phyloP scores from a whole-genome alignment of 2,797 vertebrate species.

The Enoplosus armatus region DNA sequence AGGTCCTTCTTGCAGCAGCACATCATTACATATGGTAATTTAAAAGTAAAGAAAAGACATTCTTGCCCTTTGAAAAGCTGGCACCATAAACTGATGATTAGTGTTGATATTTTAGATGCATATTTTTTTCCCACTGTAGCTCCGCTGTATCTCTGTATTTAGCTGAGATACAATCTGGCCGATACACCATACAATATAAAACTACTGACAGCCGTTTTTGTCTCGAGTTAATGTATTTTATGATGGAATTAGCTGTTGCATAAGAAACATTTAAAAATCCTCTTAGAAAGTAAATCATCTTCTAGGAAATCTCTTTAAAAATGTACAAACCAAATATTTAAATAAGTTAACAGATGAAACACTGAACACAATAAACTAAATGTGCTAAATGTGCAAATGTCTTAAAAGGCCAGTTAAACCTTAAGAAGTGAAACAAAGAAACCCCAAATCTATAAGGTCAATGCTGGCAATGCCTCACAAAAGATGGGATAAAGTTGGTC shows the following conservation, averaged over 20 bases:
- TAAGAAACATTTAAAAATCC: not conserved
- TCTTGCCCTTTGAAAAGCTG: conserved; percentile 40
- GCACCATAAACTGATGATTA: conserved; percentile 53
- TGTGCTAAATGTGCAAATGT: not conserved
- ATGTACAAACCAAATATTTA: not conserved
- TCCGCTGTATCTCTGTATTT: not conserved
- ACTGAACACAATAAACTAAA: not conserved
- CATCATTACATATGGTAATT: conserved; percentile 51
- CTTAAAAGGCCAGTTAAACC: not conserved
- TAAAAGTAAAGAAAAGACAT: conserved; percentile 42
- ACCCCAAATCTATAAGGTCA: not conserved
- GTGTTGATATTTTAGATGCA: conserved; percentile 46
- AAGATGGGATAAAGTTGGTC: not conserved
- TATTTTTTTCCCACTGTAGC: conserved; percentile 10
- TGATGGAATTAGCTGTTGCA: not conserved
- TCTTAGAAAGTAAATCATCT: not conserved
- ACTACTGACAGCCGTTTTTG: not conserved
- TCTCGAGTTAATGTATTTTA: not conserved
- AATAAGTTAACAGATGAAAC: not conserved
- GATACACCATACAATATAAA: too few species aligned
- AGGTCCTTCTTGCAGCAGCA: conserved; percentile 25
- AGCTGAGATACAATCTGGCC: not conserved
- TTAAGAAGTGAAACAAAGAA: not conserved
- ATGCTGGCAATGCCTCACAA: not conserved
- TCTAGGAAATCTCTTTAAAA: not conserved